phyloP scores from a whole-genome alignment of 2,113 vertebrate genomes.

The Chelonoidis abingdonii region DNA sequence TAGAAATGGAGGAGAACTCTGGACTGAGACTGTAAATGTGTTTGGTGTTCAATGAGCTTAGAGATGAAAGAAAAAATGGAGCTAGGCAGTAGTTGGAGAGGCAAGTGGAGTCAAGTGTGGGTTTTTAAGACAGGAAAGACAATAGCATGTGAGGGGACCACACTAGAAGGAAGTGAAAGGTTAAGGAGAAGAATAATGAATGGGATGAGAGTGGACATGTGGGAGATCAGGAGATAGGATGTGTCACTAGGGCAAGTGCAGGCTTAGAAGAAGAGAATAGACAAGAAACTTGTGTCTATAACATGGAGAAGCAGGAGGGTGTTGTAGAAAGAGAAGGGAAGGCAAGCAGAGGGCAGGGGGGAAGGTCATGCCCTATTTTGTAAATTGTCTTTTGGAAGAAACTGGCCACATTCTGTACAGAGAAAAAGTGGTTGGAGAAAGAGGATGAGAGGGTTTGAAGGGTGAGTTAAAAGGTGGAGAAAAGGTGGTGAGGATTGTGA shows the following conservation, averaged over 20 bases:
- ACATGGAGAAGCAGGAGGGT: not conserved
- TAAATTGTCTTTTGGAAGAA: not conserved
- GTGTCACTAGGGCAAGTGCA: not conserved
- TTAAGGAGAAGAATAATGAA: not conserved
- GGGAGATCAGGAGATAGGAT: not conserved
- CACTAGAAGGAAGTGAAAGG: not conserved
- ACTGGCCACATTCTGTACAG: accelerated
- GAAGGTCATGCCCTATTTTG: not conserved
- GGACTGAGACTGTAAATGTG: not conserved
- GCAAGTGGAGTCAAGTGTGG: not conserved
- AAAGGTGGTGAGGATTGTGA: not conserved
- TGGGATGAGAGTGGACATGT: not conserved
- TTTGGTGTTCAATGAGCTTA: not conserved
- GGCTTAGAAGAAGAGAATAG: not conserved
- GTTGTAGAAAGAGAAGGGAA: not conserved
- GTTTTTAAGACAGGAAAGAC: not conserved
- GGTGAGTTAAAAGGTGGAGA: not conserved
- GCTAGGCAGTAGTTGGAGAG: too few relatives aligned
- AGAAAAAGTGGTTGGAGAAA: not conserved
- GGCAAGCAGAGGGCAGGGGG: accelerated
- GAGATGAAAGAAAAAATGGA: not conserved
- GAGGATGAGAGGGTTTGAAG: not conserved
- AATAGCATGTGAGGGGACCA: not conserved
- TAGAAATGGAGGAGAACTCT: not conserved
- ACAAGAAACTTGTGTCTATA: not conserved